Percentiles rank a stretch among this genome's conserved stretches.
Conservation (phyloP, 37 sponge, comb jelly and placozoan species). For the Theonella swinhoei region DNA sequence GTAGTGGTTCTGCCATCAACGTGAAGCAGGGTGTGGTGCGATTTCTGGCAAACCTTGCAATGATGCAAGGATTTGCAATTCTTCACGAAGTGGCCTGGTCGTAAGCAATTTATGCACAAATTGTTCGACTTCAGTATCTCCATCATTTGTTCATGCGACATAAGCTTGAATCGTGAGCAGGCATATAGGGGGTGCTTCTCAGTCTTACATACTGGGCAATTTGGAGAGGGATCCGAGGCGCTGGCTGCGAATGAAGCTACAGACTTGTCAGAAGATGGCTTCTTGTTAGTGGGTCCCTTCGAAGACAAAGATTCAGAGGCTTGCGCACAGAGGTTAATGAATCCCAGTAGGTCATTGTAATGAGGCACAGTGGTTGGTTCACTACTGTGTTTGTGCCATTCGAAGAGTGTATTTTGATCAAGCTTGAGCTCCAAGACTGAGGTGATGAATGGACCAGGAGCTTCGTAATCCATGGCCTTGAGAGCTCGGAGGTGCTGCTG, state of each 20-base stretch:
- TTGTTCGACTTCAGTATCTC: background rate
- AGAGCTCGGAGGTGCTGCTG: slow-evolving; percentile 39
- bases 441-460: slow-evolving; percentile 38
- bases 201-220: background rate
- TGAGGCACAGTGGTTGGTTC: slow-evolving; percentile 6
- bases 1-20: background rate
- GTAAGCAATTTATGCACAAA: slow-evolving; percentile 13
- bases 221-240: background rate
- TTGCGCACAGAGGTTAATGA: slow-evolving; percentile 20
- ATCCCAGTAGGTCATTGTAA: slow-evolving; percentile 6
- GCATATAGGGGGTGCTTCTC: slow-evolving; percentile 33
- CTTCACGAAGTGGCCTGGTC: slow-evolving; percentile 26
- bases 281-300: background rate
- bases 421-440: slow-evolving; percentile 47
- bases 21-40: slow-evolving; percentile 31
- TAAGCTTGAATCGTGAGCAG: slow-evolving; percentile 1
- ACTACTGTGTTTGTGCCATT: slow-evolving; percentile 53
- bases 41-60: slow-evolving; percentile 26
- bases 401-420: slow-evolving; percentile 41
- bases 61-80: slow-evolving; percentile 23
- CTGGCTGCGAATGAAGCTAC: slow-evolving; percentile 10
- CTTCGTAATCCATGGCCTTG: too few species aligned
- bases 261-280: background rate
- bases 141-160: slow-evolving; percentile 28
- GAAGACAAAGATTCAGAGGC: slow-evolving; percentile 16